phyloP scores from a whole-genome alignment of 2,113 vertebrate species.

The Platysternon megacephalum region DNA sequence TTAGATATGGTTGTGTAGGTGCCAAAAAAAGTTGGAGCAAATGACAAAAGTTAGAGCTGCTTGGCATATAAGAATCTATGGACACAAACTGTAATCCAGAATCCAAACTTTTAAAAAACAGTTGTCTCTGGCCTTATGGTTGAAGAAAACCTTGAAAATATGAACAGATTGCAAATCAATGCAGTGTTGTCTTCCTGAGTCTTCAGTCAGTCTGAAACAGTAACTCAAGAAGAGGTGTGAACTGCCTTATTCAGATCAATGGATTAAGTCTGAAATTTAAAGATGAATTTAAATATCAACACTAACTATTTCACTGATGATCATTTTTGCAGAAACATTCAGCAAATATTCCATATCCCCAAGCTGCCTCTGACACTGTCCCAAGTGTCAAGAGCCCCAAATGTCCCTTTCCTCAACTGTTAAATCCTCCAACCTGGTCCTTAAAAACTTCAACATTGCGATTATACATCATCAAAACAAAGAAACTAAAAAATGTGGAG shows the following conservation, averaged over 20 bases:
- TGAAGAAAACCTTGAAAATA: neutral
- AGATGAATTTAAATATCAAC: neutral
- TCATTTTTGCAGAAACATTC: neutral
- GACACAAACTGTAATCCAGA: neutral
- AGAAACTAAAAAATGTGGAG: neutral
- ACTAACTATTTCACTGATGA: neutral
- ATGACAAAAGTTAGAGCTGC: neutral
- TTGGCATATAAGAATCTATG: fast-evolving
- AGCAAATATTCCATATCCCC: neutral
- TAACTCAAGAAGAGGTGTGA: neutral
- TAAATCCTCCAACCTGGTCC: neutral
- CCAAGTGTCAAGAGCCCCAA: too few relatives aligned
- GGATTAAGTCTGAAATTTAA: neutral
- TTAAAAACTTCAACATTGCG: neutral
- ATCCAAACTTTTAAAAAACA: neutral
- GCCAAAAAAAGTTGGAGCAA: neutral
- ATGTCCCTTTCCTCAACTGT: neutral
- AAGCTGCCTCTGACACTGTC: neutral
- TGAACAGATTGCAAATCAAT: neutral
- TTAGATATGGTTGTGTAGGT: too few relatives aligned
- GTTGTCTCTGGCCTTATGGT: neutral
- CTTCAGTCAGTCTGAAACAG: neutral
- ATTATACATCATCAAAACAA: neutral
- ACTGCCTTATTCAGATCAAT: neutral
- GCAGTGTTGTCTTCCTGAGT: neutral